Conservation (phyloP, 2,113 vertebrate genomes). For the Cisticola juncidis region DNA sequence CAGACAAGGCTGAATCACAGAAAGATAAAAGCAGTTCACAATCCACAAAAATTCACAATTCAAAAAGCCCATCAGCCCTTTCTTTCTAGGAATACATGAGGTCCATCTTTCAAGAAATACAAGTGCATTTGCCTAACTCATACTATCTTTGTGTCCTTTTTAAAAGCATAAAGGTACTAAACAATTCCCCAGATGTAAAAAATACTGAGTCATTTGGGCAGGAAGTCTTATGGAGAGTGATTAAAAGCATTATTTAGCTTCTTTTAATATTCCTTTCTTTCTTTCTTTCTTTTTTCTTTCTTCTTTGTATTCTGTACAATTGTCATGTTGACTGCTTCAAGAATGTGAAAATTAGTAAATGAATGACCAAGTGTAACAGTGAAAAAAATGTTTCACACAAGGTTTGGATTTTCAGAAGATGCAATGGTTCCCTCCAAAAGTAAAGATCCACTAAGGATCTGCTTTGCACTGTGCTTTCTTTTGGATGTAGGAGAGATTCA, state of each 20-base stretch:
- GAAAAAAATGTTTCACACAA: background rate
- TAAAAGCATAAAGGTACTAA: background rate
- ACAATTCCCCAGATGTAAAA: background rate
- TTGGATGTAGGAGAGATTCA: background rate
- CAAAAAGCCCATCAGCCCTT: background rate
- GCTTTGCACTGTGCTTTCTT: background rate
- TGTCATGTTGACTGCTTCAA: background rate
- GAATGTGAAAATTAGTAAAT: background rate
- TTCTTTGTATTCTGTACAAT: background rate
- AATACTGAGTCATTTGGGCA: too few species aligned
- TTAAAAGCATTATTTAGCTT: background rate
- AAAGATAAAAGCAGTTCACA: background rate
- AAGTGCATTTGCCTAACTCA: background rate
- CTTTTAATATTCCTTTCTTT: background rate
- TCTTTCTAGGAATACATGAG: background rate
- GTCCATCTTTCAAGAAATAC: background rate
- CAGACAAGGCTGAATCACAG: background rate
- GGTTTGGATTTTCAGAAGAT: background rate
- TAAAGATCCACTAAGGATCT: background rate
- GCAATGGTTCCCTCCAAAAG: background rate
- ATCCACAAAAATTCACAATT: background rate
- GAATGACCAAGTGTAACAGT: background rate
- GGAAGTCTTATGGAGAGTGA: too few species aligned
- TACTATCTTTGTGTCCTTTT: background rate
- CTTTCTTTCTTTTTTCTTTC: background rate